These are phyloP conservation scores for Pluvialis apricaria DNA, from an alignment of 2,113 vertebrate genomes.

Conservation along the genomic window DNA sequence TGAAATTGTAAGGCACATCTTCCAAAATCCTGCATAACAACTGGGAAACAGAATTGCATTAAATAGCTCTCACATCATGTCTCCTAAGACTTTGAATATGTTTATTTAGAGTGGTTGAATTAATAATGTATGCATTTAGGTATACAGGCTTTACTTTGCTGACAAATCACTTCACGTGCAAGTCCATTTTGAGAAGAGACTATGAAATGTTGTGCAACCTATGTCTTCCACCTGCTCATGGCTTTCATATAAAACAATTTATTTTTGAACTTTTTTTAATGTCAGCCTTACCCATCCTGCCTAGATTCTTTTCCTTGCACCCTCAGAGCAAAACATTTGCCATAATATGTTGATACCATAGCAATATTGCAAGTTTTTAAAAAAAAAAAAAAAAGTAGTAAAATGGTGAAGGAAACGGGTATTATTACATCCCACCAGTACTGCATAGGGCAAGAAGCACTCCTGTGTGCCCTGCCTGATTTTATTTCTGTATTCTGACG, in stretches of 20 bases:
- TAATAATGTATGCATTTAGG: background rate
- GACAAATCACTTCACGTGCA: background rate
- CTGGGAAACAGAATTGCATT: background rate
- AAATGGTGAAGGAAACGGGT: background rate
- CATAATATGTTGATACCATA: background rate
- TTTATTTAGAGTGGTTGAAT: background rate
- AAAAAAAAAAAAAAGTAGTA: background rate
- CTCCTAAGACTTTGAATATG: background rate
- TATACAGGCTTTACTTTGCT: background rate
- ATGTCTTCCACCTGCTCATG: background rate
- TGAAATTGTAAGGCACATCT: background rate
- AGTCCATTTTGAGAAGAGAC: background rate
- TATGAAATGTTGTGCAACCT: rapidly evolving
- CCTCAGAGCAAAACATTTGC: background rate
- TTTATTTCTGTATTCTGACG: background rate
- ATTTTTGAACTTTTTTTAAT: background rate
- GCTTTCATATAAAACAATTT: background rate
- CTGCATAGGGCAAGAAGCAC: background rate
- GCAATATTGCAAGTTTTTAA: background rate
- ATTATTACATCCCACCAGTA: background rate
- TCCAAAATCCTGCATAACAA: background rate
- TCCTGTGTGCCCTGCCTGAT: background rate
- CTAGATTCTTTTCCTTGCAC: background rate
- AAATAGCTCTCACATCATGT: background rate
- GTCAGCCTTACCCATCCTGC: background rate